Percentiles rank a stretch among this genome's conserved stretches.
phyloP scores from a whole-genome alignment of 2,797 vertebrate genomes.

The Acrossocheilus wenchowensis region DNA sequence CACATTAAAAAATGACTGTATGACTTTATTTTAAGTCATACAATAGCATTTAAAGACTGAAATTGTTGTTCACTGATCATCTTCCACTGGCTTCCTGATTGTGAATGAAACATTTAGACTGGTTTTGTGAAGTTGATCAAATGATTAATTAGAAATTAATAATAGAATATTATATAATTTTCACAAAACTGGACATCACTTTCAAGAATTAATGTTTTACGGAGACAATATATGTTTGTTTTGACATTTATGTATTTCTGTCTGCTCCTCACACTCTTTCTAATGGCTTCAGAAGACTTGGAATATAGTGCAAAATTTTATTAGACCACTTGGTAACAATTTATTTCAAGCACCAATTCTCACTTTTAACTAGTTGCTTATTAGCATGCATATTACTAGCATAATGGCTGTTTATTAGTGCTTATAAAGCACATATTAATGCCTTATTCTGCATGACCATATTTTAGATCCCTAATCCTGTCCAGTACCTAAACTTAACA shows the following conservation, averaged over 20 bases:
- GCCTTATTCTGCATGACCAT: not conserved
- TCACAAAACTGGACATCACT: not conserved
- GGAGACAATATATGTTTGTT: not conserved
- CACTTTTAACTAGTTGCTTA: no score
- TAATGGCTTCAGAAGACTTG: not conserved
- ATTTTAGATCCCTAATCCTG: not conserved
- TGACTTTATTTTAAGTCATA: not conserved
- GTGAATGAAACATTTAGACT: not conserved
- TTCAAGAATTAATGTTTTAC: not conserved
- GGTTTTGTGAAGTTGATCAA: not conserved
- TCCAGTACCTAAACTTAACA: not conserved
- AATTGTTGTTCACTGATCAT: not conserved
- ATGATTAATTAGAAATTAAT: not conserved
- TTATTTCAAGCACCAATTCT: no score
- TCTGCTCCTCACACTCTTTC: not conserved
- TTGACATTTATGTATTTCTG: not conserved
- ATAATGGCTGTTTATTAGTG: not conserved
- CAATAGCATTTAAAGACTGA: not conserved
- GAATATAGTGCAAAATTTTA: not conserved
- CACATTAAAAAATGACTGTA: not conserved
- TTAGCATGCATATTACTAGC: not conserved
- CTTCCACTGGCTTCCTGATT: not conserved
- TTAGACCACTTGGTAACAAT: no score
- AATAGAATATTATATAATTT: no score
- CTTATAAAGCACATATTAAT: not conserved